Evolutionary conservation across 2,888 invertebrate species (phyloP).

Genomic region (Eupithecia subfuscata): DNA sequence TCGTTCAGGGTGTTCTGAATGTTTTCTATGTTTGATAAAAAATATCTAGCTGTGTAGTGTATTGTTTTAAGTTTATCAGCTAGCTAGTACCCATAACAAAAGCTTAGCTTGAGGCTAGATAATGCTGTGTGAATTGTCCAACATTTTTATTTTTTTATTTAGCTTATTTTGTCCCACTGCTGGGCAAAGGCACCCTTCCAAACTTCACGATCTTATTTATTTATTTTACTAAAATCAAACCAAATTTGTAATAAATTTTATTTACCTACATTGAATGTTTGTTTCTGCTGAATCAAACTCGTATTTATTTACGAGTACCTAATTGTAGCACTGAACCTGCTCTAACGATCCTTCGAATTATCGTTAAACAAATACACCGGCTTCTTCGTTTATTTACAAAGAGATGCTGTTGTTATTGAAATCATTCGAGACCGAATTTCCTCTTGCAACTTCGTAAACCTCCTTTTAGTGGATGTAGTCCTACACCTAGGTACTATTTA

Average conservation of each 20-base stretch:
- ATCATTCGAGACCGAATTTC: not conserved
- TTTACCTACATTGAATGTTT: not conserved
- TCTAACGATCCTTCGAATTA: conserved; percentile 4
- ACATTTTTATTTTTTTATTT: too few relatives aligned
- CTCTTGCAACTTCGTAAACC: not conserved
- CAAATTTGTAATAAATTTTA: not conserved
- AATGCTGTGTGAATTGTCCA: too few relatives aligned
- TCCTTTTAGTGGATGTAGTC: not conserved
- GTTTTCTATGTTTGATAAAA: too few relatives aligned
- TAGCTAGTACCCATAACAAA: too few relatives aligned
- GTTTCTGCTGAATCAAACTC: not conserved
- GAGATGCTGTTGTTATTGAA: not conserved
- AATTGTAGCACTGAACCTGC: not conserved
- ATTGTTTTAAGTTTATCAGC: too few relatives aligned
- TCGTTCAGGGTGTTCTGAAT: too few relatives aligned
- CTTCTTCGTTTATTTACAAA: conserved; percentile 5
- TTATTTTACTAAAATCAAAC: not conserved
- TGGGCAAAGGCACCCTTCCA: too few relatives aligned
- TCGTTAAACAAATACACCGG: not conserved
- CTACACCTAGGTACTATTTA: too few relatives aligned
- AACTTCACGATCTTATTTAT: too few relatives aligned
- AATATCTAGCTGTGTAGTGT: too few relatives aligned
- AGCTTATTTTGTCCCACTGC: too few relatives aligned
- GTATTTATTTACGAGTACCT: not conserved
- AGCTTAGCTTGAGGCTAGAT: too few relatives aligned